Percentiles rank a stretch among this genome's conserved stretches.
These are phyloP conservation scores for Metacarcinus magister DNA, from an alignment of 2,888 invertebrate genomes.

Conservation along the genomic window DNA sequence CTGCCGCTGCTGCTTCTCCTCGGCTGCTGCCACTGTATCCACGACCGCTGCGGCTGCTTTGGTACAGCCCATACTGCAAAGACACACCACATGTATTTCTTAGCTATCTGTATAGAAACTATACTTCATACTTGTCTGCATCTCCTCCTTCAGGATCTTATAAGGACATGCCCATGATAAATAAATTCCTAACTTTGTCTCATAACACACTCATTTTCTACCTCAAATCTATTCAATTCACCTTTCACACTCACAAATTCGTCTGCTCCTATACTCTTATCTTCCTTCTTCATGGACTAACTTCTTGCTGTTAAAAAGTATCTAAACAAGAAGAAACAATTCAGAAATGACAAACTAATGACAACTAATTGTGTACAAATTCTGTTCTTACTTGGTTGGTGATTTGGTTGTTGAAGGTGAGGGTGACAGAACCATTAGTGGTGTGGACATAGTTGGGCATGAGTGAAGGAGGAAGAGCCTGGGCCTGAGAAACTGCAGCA, in stretches of 20 bases:
- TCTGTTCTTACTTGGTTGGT: conserved; percentile 88
- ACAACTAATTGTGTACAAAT: neutral
- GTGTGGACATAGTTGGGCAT: conserved; percentile 91
- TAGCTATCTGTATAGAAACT: neutral
- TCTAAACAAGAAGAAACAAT: no score
- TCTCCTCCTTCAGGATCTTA: neutral
- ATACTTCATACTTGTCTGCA: neutral
- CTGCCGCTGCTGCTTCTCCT: conserved; percentile 79
- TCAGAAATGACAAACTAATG: no score
- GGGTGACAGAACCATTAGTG: conserved; percentile 93
- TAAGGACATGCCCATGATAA: no score
- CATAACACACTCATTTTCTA: neutral
- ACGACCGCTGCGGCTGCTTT: conserved; percentile 83
- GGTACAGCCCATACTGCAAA: conserved; percentile 84
- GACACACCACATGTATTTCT: neutral
- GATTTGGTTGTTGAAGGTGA: conserved; percentile 93
- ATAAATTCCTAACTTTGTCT: no score
- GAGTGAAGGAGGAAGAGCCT: conserved; percentile 83
- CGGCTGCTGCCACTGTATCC: conserved; percentile 81
- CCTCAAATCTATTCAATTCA: neutral
- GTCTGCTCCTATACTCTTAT: neutral
- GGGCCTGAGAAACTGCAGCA: conserved; percentile 80
- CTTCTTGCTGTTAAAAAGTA: no score
- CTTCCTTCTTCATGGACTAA: no score
- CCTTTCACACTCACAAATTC: neutral